phyloP scores from a whole-genome alignment of 2,888 invertebrate genomes.

The Agonopterix heracliana region DNA sequence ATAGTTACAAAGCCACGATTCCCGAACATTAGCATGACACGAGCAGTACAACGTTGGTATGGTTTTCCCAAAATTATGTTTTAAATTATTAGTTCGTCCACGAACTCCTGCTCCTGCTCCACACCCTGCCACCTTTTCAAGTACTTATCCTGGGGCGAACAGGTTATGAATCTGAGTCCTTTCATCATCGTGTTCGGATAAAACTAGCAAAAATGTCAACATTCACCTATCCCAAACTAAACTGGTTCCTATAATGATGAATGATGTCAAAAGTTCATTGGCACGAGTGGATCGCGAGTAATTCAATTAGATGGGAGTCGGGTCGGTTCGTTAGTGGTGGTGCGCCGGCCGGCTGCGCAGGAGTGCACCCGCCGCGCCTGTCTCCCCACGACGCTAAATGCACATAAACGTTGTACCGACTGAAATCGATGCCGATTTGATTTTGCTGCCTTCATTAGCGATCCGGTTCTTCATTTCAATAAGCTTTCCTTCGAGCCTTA shows the following conservation, averaged over 20 bases:
- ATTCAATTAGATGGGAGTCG: constrained; percentile 44
- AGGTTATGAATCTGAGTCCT: too few species aligned
- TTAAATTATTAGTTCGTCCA: too few species aligned
- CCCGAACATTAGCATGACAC: too few species aligned
- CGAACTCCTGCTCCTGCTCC: too few species aligned
- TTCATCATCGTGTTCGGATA: too few species aligned
- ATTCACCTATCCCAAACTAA: not conserved
- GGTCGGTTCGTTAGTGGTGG: constrained; percentile 39
- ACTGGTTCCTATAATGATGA: constrained; percentile 2
- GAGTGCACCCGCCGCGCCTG: constrained; percentile 22
- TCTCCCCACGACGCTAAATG: constrained; percentile 49
- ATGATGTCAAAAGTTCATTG: constrained; percentile 26
- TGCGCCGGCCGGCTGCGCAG: constrained; percentile 20
- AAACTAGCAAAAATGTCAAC: too few species aligned
- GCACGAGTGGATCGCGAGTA: constrained; percentile 24
- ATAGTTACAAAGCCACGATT: too few species aligned
- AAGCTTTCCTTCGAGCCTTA: constrained; percentile 58
- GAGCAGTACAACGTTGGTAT: too few species aligned
- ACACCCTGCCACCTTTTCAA: too few species aligned
- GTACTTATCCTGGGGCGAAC: too few species aligned
- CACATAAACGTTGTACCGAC: constrained; percentile 58
- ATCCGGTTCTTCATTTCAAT: constrained; percentile 72
- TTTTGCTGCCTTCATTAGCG: constrained; percentile 72
- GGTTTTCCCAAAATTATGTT: too few species aligned
- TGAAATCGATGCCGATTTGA: constrained; percentile 71